phyloP scores from a whole-genome alignment of 2,797 vertebrate genomes.

The Cynodonichthys magdalenae region DNA sequence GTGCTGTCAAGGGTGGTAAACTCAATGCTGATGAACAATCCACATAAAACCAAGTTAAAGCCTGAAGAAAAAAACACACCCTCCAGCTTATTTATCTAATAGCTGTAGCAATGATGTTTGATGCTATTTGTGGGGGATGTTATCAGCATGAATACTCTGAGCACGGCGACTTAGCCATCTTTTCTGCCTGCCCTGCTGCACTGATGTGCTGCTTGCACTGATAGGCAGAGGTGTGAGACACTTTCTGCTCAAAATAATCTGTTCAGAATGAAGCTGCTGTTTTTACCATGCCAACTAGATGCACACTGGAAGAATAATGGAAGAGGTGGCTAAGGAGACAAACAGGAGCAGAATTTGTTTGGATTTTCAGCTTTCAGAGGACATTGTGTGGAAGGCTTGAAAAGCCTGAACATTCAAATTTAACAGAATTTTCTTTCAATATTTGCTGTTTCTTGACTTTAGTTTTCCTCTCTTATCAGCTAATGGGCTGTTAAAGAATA shows the following conservation, averaged over 20 bases:
- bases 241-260: constrained; percentile 61
- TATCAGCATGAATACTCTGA: constrained; percentile 48
- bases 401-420: constrained; percentile 9
- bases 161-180: constrained; percentile 36
- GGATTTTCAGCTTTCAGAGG: constrained; percentile 27
- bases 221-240: constrained; percentile 65
- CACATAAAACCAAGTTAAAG: constrained; percentile 24
- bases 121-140: constrained; percentile 62
- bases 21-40: constrained; percentile 21
- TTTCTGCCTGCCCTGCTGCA: constrained; percentile 37
- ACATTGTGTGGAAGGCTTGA: constrained; percentile 5
- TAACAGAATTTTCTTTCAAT: constrained; percentile 40
- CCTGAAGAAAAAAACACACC: constrained; percentile 13
- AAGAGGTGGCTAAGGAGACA: constrained; percentile 44
- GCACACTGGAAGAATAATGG: constrained; percentile 29
- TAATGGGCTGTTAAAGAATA: neutral
- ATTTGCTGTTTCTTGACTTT: constrained; percentile 42
- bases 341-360: constrained; percentile 43
- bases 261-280: constrained; percentile 42
- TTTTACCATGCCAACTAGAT: constrained; percentile 37
- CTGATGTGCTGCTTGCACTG: constrained; percentile 44
- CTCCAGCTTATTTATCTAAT: constrained; percentile 29
- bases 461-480: constrained; percentile 1
- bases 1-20: too few relatives aligned
- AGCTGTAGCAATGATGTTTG: constrained; percentile 27